These are phyloP conservation scores for Danio jaintianensis DNA, from an alignment of 2,797 vertebrate species.

Conservation along the genomic window DNA sequence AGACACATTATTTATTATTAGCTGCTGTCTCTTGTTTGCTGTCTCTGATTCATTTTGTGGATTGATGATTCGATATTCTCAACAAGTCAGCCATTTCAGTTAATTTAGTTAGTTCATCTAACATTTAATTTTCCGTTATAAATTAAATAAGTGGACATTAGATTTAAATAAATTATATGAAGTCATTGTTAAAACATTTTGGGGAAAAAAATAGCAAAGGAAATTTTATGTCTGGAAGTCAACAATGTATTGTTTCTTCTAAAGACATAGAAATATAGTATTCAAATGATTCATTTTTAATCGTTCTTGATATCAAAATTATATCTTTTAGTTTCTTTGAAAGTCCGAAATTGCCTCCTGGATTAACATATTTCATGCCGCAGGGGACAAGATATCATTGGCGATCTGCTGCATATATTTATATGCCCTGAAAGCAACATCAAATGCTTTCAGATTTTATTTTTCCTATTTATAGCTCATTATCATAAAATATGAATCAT, in stretches of 20 bases:
- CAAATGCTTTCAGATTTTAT: slow-evolving; percentile 45
- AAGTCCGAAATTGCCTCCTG: slow-evolving; percentile 4
- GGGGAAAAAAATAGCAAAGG: neutral
- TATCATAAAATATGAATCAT: slow-evolving; percentile 61
- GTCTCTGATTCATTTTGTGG: neutral
- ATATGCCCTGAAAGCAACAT: slow-evolving; percentile 57
- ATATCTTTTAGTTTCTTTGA: neutral
- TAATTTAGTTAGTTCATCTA: neutral
- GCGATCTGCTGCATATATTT: slow-evolving; percentile 62
- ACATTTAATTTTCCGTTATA: neutral
- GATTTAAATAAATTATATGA: neutral
- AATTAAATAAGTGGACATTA: neutral
- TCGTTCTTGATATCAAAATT: neutral
- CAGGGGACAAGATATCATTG: slow-evolving; percentile 34
- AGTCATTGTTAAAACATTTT: neutral
- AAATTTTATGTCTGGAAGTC: neutral
- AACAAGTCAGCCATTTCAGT: neutral
- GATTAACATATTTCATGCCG: slow-evolving; percentile 25
- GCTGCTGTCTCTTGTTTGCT: neutral
- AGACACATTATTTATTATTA: slow-evolving; percentile 11
- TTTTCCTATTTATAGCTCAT: slow-evolving; percentile 44
- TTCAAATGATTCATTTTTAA: neutral
- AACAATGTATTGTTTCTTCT: neutral
- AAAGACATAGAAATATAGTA: neutral
- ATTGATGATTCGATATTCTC: neutral